phyloP scores from a whole-genome alignment of 2,113 vertebrate genomes.

The Ageneiosus marmoratus region DNA sequence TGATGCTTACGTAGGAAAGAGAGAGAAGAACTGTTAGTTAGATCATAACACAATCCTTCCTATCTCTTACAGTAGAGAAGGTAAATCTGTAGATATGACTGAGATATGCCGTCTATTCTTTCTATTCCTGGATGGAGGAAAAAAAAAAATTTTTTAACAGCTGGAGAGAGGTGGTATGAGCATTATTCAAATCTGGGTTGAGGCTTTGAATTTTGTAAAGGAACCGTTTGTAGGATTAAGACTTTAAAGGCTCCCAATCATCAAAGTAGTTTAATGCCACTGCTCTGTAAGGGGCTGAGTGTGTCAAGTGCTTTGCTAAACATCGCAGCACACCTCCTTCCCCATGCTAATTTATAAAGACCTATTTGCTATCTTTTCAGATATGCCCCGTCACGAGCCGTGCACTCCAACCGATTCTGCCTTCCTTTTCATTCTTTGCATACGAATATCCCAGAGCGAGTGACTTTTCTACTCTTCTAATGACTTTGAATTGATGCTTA shows the following conservation, averaged over 20 bases:
- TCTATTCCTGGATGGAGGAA: constrained; percentile 6
- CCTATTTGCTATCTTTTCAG: constrained; percentile 36
- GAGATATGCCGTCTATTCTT: constrained; percentile 41
- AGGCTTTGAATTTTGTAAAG: constrained; percentile 61
- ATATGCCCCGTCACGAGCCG: constrained; percentile 15
- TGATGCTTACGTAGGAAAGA: constrained; percentile 43
- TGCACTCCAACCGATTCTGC: constrained; percentile 1
- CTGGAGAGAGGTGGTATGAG: constrained; percentile 26
- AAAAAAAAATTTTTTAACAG: neutral
- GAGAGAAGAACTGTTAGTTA: constrained; percentile 48
- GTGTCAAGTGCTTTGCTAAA: constrained; percentile 61
- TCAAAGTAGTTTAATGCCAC: constrained; percentile 69
- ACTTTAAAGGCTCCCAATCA: constrained; percentile 66
- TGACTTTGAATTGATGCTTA: constrained; percentile 18
- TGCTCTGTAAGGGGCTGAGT: constrained; percentile 54
- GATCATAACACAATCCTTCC: constrained; percentile 47
- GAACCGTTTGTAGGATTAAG: constrained; percentile 68
- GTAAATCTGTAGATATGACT: constrained; percentile 42
- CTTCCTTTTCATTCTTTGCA: constrained; percentile 1
- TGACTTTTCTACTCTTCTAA: constrained; percentile 7
- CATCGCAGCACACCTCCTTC: constrained; percentile 44
- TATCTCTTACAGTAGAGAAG: constrained; percentile 32
- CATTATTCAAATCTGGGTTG: constrained; percentile 60
- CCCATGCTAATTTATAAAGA: constrained; percentile 43
- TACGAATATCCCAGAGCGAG: neutral